Conservation (phyloP, 2,797 vertebrate genomes). For the Coregonus ussuriensis region DNA sequence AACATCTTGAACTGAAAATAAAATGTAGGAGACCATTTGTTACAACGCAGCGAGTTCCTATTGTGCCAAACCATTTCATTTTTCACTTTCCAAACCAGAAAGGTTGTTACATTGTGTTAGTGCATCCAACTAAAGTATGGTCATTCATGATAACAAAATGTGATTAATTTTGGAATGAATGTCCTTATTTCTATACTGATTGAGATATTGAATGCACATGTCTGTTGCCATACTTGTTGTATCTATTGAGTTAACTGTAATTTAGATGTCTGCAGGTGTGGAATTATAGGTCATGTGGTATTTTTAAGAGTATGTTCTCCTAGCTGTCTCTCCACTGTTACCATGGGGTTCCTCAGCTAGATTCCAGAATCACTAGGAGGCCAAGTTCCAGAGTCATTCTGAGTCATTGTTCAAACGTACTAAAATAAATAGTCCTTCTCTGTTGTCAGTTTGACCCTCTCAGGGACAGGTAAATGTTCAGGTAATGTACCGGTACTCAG, state of each 20-base stretch:
- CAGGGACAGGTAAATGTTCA: neutral
- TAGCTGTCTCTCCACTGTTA: neutral
- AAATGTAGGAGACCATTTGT: neutral
- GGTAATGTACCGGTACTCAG: constrained; percentile 1
- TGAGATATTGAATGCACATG: neutral
- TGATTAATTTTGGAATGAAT: neutral
- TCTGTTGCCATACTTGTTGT: neutral
- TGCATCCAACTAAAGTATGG: neutral
- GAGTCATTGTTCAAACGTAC: no score
- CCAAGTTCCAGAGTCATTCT: no score
- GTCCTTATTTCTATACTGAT: neutral
- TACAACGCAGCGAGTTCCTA: neutral
- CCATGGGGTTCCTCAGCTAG: neutral
- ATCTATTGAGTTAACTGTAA: constrained; percentile 9
- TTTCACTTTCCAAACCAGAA: neutral
- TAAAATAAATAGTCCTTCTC: no score
- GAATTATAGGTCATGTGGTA: constrained; percentile 23
- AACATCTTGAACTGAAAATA: neutral
- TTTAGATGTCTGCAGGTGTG: no score
- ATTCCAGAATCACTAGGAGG: neutral
- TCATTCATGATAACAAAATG: neutral
- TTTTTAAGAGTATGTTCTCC: constrained; percentile 23
- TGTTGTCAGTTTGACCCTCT: neutral
- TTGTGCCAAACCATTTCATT: neutral
- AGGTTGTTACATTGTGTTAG: neutral